phyloP scores from a whole-genome alignment of 1,140 invertebrate species.

The Metopolophium dirhodum region DNA sequence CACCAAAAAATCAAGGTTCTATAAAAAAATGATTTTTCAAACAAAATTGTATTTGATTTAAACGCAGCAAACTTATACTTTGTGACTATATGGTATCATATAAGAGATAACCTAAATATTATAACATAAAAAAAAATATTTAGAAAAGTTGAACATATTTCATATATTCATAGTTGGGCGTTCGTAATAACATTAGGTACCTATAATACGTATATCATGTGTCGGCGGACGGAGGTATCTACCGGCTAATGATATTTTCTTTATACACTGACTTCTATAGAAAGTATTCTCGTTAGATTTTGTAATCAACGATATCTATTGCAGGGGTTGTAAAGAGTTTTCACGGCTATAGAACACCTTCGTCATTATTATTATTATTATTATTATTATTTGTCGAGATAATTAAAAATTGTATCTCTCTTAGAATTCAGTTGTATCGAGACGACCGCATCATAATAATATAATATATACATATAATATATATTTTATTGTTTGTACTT shows the following conservation, averaged over 20 bases:
- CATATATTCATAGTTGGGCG: no score
- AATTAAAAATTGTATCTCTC: constrained; percentile 5
- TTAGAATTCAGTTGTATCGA: neutral
- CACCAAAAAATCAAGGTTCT: no score
- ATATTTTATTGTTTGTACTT: neutral
- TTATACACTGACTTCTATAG: neutral
- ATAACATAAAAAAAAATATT: no score
- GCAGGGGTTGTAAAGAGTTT: neutral
- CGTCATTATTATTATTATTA: neutral
- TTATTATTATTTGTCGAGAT: neutral
- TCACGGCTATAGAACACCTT: neutral
- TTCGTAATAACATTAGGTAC: neutral
- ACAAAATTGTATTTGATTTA: neutral
- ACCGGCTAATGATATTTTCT: neutral
- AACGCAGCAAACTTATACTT: neutral
- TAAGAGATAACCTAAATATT: no score
- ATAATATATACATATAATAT: neutral
- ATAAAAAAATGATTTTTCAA: neutral
- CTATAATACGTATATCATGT: neutral
- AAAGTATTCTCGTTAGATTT: neutral
- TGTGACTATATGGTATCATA: neutral
- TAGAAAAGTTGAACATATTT: no score
- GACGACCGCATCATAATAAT: neutral
- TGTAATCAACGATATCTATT: constrained; percentile 16
- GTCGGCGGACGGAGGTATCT: no score